These are phyloP conservation scores for Chydorus sphaericus DNA, from an alignment of 2,888 invertebrate genomes.

Conservation along the genomic window DNA sequence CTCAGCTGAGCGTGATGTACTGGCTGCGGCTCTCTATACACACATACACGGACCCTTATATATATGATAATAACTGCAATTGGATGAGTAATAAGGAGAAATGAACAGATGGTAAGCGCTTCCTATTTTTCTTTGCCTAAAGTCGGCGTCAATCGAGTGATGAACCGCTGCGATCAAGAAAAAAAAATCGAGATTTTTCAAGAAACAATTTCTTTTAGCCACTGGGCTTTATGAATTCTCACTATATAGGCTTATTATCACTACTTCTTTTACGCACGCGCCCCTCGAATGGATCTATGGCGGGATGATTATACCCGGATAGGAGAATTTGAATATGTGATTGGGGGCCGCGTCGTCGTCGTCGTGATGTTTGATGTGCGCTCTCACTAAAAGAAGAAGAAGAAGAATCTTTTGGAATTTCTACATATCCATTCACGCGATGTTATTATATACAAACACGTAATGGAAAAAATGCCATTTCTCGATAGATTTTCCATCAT, in stretches of 20 bases:
- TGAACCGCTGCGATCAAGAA: too few relatives aligned
- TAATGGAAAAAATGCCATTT: too few relatives aligned
- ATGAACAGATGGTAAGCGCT: constrained; percentile 4
- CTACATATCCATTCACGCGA: too few relatives aligned
- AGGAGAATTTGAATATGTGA: constrained; percentile 1
- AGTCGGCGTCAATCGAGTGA: not conserved
- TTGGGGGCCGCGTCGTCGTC: too few relatives aligned
- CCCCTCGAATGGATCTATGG: not conserved
- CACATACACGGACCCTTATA: not conserved
- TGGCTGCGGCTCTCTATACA: not conserved
- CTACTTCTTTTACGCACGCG: constrained; percentile 7
- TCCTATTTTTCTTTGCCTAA: not conserved
- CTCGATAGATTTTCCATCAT: too few relatives aligned
- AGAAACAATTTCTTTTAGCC: not conserved
- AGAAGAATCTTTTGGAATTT: too few relatives aligned
- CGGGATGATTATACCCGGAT: not conserved
- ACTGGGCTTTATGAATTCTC: too few relatives aligned
- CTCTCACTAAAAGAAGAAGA: too few relatives aligned
- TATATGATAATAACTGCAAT: not conserved
- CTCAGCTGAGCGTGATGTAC: constrained; percentile 3
- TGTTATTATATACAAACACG: too few relatives aligned
- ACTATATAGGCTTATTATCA: too few relatives aligned
- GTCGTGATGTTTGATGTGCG: too few relatives aligned
- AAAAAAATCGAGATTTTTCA: not conserved
- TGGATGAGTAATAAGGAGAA: not conserved